Conservation (phyloP, 1,140 invertebrate species). For the Neuroterus valhalla region DNA sequence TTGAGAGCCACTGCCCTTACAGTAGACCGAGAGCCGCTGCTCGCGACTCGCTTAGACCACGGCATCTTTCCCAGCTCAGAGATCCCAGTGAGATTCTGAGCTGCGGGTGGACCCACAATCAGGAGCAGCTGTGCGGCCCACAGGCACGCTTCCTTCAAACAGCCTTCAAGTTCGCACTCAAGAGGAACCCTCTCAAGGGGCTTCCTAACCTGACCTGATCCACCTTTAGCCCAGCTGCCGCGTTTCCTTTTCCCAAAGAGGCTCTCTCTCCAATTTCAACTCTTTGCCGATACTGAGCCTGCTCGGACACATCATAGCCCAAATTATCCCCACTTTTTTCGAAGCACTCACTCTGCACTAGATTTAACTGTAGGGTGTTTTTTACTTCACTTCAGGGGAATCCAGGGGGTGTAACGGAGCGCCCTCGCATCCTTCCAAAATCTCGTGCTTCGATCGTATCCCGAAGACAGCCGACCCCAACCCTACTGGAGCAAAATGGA, state of each 20-base stretch:
- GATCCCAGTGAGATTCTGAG: conserved; percentile 30
- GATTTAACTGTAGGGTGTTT: background rate
- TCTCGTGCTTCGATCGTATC: conserved; percentile 26
- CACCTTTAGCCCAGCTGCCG: conserved; percentile 25
- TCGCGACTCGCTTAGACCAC: conserved; percentile 55
- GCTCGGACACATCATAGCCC: background rate
- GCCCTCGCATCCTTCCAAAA: conserved; percentile 16
- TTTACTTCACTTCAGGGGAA: background rate
- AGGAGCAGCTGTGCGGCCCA: conserved; percentile 34
- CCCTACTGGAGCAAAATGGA: background rate
- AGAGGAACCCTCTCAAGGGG: background rate
- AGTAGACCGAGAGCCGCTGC: conserved; percentile 58
- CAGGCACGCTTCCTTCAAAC: background rate
- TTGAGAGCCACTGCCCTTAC: conserved; percentile 54
- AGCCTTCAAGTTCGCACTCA: background rate
- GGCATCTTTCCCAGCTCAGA: conserved; percentile 60
- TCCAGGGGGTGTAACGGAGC: background rate
- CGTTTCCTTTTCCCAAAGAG: background rate
- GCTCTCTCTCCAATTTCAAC: background rate
- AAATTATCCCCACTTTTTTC: background rate
- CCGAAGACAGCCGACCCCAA: conserved; percentile 22
- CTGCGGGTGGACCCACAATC: no score
- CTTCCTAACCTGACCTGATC: conserved; percentile 5
- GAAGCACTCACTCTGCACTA: background rate
- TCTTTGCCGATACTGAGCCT: background rate